A percentile compares a stretch with the other conserved stretches of the same genome.
Evolutionary conservation across 2,113 vertebrate genomes (phyloP).

Genomic region (Prolemur simus): DNA sequence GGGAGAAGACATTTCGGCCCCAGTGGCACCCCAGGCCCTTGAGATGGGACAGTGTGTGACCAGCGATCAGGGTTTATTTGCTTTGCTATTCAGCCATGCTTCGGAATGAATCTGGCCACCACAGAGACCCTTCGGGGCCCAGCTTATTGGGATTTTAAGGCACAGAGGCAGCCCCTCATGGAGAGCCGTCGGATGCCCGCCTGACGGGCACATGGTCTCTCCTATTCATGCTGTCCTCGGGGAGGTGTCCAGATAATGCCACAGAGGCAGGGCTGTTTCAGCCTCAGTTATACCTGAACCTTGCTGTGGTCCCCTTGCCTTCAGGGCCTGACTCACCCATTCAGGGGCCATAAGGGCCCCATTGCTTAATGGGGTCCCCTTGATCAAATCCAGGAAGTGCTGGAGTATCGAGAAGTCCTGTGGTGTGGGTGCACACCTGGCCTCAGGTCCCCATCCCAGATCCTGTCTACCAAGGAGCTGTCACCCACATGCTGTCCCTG

Average conservation of each 20-base stretch:
- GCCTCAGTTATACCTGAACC: not conserved
- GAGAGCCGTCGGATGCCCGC: not conserved
- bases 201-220: not conserved
- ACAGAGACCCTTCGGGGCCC: not conserved
- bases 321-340: not conserved
- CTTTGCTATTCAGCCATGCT: constrained; percentile 30
- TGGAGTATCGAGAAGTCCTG: not conserved
- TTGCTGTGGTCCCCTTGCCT: not conserved
- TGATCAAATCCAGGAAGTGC: not conserved
- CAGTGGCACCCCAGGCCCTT: not conserved
- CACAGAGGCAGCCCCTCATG: not conserved
- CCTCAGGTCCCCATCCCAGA: not conserved
- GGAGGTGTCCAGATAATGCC: not conserved
- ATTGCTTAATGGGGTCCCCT: not conserved
- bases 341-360: not conserved
- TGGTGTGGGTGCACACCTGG: not conserved
- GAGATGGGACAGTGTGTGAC: not conserved
- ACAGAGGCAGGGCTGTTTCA: not conserved
- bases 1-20: not conserved
- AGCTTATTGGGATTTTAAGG: not conserved
- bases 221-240: not conserved
- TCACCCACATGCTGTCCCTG: not conserved
- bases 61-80: not conserved
- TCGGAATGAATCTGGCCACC: not conserved
- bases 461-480: not conserved